Evolutionary conservation across 2,113 vertebrate species (phyloP).

Genomic region (Murina feae): DNA sequence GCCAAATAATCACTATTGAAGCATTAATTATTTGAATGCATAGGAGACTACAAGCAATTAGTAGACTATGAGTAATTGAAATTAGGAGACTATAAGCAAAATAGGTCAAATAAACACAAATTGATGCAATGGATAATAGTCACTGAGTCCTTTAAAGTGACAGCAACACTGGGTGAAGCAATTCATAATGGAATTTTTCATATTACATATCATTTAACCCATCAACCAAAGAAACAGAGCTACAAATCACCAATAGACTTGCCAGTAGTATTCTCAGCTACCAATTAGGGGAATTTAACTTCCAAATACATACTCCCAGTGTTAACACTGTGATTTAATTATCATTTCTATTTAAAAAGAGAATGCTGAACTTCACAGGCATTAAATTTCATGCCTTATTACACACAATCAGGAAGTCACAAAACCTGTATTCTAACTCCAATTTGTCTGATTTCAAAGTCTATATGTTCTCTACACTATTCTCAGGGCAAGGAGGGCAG

Average conservation of each 20-base stretch:
- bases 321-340: background rate
- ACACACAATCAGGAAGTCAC: background rate
- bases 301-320: background rate
- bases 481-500: background rate
- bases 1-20: constrained; percentile 3
- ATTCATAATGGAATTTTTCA: constrained; percentile 20
- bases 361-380: background rate
- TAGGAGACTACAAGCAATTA: constrained; percentile 39
- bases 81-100: background rate
- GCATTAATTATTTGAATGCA: background rate
- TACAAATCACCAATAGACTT: background rate
- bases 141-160: background rate
- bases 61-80: background rate
- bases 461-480: background rate
- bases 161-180: background rate
- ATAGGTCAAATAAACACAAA: constrained; percentile 41
- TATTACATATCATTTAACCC: constrained; percentile 40
- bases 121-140: constrained; percentile 11
- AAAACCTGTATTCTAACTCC: background rate
- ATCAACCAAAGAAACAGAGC: background rate
- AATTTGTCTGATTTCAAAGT: background rate
- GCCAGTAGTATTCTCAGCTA: background rate
- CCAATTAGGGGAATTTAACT: background rate
- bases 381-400: background rate
- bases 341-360: constrained; percentile 7